phyloP scores from a whole-genome alignment of 2,888 invertebrate genomes.

The Elgonia sp. region DNA sequence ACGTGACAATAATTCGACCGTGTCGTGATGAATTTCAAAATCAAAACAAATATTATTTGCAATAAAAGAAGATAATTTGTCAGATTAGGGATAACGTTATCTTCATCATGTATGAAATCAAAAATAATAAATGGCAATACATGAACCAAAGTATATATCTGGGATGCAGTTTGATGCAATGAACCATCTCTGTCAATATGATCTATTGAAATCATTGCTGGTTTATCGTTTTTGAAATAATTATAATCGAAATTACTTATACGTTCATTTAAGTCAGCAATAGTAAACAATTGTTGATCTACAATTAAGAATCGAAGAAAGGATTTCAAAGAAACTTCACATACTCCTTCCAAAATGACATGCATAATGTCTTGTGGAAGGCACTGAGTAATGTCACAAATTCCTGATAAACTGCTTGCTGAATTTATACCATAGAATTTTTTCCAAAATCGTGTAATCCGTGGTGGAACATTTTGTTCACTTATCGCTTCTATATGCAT shows the following conservation, averaged over 20 bases:
- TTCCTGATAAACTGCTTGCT: constrained; percentile 39
- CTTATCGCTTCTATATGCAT: constrained; percentile 9
- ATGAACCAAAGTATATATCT: constrained; percentile 12
- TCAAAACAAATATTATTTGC: constrained; percentile 15
- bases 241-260: constrained; percentile 56
- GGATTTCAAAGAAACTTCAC: constrained; percentile 9
- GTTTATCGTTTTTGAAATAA: constrained; percentile 45
- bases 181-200: constrained; percentile 35
- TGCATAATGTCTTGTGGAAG: constrained; percentile 71
- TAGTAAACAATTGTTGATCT: constrained; percentile 41
- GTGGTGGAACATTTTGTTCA: neutral
- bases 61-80: neutral
- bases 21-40: constrained; percentile 22
- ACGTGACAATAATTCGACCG: neutral
- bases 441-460: constrained; percentile 53
- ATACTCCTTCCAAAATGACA: constrained; percentile 57
- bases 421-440: constrained; percentile 66
- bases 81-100: neutral
- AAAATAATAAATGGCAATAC: constrained; percentile 26
- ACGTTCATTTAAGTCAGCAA: constrained; percentile 58
- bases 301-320: constrained; percentile 45
- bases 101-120: neutral
- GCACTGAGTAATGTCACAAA: constrained; percentile 62
- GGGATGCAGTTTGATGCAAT: constrained; percentile 69
- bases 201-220: constrained; percentile 41